Conservation (phyloP, 2,797 vertebrate genomes). For the Sebastes goodei region DNA sequence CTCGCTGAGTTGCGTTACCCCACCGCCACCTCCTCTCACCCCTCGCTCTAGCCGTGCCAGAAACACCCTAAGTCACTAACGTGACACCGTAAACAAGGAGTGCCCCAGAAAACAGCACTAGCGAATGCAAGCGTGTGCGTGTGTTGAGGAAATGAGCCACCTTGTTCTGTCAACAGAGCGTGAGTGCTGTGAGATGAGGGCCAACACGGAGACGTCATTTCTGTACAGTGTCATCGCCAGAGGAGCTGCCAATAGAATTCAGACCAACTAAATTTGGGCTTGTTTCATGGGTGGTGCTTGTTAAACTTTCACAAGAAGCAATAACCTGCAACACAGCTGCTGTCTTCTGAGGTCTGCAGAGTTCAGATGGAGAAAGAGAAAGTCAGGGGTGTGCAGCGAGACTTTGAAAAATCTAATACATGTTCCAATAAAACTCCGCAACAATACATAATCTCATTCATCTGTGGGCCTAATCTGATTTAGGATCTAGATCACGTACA, state of each 20-base stretch:
- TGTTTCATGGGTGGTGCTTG: slow-evolving; percentile 58
- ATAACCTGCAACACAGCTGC: slow-evolving; percentile 65
- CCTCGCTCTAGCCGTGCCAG: slow-evolving; percentile 59
- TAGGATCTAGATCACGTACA: slow-evolving; percentile 30
- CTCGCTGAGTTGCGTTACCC: slow-evolving; percentile 62
- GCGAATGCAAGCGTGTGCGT: slow-evolving; percentile 44
- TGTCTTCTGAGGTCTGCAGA: slow-evolving; percentile 33
- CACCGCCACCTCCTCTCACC: slow-evolving; percentile 54
- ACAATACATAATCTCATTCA: slow-evolving; percentile 36
- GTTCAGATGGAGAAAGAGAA: slow-evolving; percentile 38
- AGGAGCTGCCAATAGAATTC: slow-evolving; percentile 55
- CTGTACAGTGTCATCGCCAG: slow-evolving; percentile 63
- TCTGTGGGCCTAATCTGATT: slow-evolving; percentile 45
- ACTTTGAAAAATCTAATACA: slow-evolving; percentile 29
- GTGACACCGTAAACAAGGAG: slow-evolving; percentile 75
- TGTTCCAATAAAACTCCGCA: slow-evolving; percentile 35
- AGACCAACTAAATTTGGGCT: slow-evolving; percentile 56
- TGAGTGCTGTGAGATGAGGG: slow-evolving; percentile 61
- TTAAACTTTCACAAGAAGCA: slow-evolving; percentile 58
- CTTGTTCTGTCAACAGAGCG: slow-evolving; percentile 72
- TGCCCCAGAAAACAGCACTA: slow-evolving; percentile 62
- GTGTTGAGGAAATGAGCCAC: slow-evolving; percentile 66
- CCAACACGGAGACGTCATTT: slow-evolving; percentile 57
- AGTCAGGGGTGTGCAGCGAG: background rate
- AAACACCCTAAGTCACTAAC: slow-evolving; percentile 73